Base-by-base conservation (phyloP, 2,797 vertebrate species). In the Anabacerthia variegaticeps region DNA sequence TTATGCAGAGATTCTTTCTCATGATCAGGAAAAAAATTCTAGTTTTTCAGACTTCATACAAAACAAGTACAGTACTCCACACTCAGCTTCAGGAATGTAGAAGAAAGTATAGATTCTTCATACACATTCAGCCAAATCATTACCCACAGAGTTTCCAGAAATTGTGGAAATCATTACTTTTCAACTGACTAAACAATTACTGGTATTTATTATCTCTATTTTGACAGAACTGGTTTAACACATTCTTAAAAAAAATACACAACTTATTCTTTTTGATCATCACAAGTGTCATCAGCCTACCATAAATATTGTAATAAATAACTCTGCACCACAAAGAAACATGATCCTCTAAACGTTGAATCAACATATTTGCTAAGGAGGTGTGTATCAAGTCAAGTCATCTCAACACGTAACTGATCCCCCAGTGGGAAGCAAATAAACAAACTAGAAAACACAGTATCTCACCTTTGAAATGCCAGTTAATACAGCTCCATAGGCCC, bases 201-300 rank as follows among this genome's bases (percentile, higher is more conserved):
- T 65, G 28, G n/a, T 66, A 90, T 59, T 65, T 85, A 76, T 80
- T 88, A 79, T 58, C 8, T 94, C 58, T 66, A n/a, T 89, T 96
- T 94, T 95, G 93, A 94, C 89, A 96, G 88, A 97, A 96, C 93
- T 91, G 87, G 89, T 95, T 96, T 92, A 92, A 81, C 84, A 71
- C 36, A 83, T 54, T 92, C 73, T 89, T 92, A 7, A 87, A 88
- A 88, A 76, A 88, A 95, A 91, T 51, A 85, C 69, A 82, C 87
- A 90, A 11, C 59, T 88, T 92, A 86, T 62, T 89, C 80, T 92
- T 81, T 95, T 91, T 96, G 87, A 94, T 94, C 58, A 94, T 94
- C 69, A 43, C 71, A 71, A 68, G 34, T 88, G 76, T 86, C 84
- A 94, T 88, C 93, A 95, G 58, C 85, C 79, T 81, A 93, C 69